A percentile compares a stretch with the other conserved stretches of the same genome.
phyloP scores from a whole-genome alignment of 2,797 vertebrate species.

The Periparus ater region DNA sequence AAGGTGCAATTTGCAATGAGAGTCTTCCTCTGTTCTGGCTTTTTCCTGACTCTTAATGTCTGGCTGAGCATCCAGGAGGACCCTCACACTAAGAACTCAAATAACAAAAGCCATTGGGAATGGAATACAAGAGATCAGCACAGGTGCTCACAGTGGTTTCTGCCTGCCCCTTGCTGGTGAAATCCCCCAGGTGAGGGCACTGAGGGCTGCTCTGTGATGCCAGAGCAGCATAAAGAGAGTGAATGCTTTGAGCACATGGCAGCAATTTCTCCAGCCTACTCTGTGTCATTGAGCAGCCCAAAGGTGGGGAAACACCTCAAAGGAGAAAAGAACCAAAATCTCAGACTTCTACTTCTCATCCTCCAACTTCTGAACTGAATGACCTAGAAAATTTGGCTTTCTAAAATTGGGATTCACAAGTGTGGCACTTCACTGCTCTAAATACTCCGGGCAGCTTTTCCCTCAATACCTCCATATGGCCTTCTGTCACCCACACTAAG shows the following conservation, averaged over 20 bases:
- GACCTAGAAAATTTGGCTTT: not conserved
- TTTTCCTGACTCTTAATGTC: not conserved
- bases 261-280: not conserved
- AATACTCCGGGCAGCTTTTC: not conserved
- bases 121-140: not conserved
- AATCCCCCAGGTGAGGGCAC: not conserved
- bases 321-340: not conserved
- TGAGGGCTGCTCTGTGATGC: not conserved
- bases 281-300: not conserved
- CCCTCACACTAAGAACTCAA: rapidly evolving
- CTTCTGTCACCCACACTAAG: not conserved
- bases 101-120: not conserved
- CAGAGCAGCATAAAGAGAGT: not conserved
- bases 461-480: too few relatives aligned
- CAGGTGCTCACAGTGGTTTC: rapidly evolving
- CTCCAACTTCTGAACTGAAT: not conserved
- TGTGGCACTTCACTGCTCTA: not conserved
- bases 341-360: not conserved
- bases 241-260: not conserved
- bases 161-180: not conserved
- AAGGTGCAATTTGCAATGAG: not conserved
- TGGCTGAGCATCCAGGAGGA: not conserved
- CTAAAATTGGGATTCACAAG: not conserved
- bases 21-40: not conserved
- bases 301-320: not conserved